These are phyloP conservation scores for Metopia argyrocephala DNA, from an alignment of 2,888 invertebrate genomes.

Conservation along the genomic window DNA sequence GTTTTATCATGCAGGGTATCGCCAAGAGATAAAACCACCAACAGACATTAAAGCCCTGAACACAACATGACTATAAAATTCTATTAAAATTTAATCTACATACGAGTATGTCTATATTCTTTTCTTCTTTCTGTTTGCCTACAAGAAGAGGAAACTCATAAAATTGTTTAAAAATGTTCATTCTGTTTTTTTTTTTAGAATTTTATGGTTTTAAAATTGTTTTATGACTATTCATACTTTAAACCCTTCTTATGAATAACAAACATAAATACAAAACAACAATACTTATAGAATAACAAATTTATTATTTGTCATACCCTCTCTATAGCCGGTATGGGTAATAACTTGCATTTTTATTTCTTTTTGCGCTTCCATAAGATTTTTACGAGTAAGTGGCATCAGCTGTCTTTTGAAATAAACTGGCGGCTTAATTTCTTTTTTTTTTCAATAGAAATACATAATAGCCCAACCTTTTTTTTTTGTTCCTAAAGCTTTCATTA, in stretches of 20 bases:
- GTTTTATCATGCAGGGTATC: conserved; percentile 5
- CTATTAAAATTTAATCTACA: too few relatives aligned
- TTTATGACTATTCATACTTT: conserved; percentile 48
- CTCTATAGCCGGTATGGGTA: conserved; percentile 20
- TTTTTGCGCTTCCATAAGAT: neutral
- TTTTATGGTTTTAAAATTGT: conserved; percentile 51
- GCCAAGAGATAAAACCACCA: neutral
- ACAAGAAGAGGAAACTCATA: conserved; percentile 23
- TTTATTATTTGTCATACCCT: too few relatives aligned
- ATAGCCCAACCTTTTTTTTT: conserved; percentile 1
- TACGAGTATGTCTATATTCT: neutral
- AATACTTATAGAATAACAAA: too few relatives aligned
- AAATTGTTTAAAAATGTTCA: conserved; percentile 28
- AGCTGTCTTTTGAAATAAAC: conserved; percentile 46
- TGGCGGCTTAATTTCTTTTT: conserved; percentile 34
- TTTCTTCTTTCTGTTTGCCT: neutral
- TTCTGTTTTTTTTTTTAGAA: conserved; percentile 13
- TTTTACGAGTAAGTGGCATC: conserved; percentile 35
- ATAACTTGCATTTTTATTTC: conserved; percentile 36
- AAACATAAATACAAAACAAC: conserved; percentile 6
- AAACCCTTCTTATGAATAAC: conserved; percentile 37
- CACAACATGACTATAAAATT: conserved; percentile 22
- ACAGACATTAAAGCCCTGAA: neutral
- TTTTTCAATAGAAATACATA: too few relatives aligned
- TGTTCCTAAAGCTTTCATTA: conserved; percentile 14